phyloP scores from a whole-genome alignment of 2,888 invertebrate genomes.

The Stictocephala bisonia region DNA sequence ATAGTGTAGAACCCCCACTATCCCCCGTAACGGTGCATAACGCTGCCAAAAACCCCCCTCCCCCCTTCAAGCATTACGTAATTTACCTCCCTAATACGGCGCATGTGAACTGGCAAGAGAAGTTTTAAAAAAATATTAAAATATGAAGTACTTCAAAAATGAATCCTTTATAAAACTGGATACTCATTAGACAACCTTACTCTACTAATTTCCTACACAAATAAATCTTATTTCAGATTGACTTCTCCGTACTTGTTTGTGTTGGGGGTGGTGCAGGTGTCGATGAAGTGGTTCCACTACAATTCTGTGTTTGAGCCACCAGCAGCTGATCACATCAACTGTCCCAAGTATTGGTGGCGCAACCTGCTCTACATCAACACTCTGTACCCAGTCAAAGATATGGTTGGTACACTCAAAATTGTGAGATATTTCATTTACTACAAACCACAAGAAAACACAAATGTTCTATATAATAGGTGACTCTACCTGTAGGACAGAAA shows the following conservation, averaged over 20 bases:
- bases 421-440: neutral
- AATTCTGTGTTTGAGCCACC: slow-evolving; percentile 80
- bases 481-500: too few relatives aligned
- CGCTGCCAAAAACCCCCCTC: too few relatives aligned
- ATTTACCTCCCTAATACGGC: too few relatives aligned
- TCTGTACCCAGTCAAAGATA: slow-evolving; percentile 78
- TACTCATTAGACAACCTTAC: neutral
- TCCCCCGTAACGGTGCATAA: too few relatives aligned
- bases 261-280: slow-evolving; percentile 78
- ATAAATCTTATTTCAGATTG: slow-evolving; percentile 73
- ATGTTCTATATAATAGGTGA: too few relatives aligned
- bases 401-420: slow-evolving; percentile 61
- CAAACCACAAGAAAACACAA: too few relatives aligned
- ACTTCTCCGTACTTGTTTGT: slow-evolving; percentile 87
- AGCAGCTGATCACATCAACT: slow-evolving; percentile 77
- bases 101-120: too few relatives aligned
- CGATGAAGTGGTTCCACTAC: slow-evolving; percentile 77
- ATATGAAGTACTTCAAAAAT: too few relatives aligned
- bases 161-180: too few relatives aligned
- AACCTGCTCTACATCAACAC: slow-evolving; percentile 87
- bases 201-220: neutral
- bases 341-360: slow-evolving; percentile 84
- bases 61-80: too few relatives aligned
- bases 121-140: too few relatives aligned
- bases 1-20: too few relatives aligned